Conservation (phyloP, 2,888 invertebrate species). For the Argyra leucocephala region DNA sequence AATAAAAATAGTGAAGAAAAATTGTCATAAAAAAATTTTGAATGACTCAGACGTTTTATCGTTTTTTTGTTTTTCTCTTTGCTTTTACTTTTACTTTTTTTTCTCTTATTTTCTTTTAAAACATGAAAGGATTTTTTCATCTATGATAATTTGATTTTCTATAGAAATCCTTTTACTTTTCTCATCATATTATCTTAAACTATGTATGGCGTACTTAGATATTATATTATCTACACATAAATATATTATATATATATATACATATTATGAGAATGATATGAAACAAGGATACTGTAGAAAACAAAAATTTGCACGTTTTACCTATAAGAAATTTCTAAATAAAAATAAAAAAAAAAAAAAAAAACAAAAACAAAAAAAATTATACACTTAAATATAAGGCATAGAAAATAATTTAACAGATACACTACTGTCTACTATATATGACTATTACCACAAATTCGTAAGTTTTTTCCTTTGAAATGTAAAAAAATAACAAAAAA, state of each 20-base stretch:
- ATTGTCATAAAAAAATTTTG: neutral
- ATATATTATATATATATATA: neutral
- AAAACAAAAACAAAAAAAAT: too few species aligned
- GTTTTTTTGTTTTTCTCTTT: neutral
- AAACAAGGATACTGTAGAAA: too few species aligned
- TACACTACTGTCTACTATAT: neutral
- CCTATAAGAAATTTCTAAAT: too few species aligned
- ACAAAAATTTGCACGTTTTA: too few species aligned
- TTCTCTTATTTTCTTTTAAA: neutral
- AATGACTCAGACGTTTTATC: neutral
- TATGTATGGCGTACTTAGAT: neutral
- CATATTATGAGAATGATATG: too few species aligned
- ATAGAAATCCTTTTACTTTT: neutral
- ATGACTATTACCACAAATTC: neutral
- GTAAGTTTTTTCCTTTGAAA: neutral
- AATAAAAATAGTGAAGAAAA: neutral
- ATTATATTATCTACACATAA: neutral
- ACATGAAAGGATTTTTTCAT: neutral
- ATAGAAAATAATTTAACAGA: too few species aligned
- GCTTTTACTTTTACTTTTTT: neutral
- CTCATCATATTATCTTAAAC: neutral
- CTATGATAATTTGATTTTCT: conserved; percentile 6
- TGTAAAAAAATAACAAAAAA: neutral
- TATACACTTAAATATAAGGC: too few species aligned
- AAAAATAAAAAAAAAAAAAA: too few species aligned